Evolutionary conservation across 2,888 invertebrate genomes (phyloP), one percentile per base, ranked within the genome.

Genomic region (Xiphydria camelus): DNA sequence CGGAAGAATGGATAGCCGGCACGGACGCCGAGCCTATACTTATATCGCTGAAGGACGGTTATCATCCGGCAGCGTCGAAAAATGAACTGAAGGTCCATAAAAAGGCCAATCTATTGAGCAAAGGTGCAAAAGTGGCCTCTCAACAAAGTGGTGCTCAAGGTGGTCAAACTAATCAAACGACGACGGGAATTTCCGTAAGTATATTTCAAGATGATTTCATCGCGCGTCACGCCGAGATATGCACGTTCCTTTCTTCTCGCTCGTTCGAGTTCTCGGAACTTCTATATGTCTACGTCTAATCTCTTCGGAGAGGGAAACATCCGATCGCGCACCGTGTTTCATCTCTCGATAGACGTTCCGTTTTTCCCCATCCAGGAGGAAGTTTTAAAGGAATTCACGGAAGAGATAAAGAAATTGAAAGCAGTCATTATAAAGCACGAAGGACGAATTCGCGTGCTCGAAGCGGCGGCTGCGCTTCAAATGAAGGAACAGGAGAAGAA

Each of bases 361-460:
- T 18, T 9, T 34, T 18, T 34, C n/a, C 18, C n/a, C 3, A 7
- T n/a, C 21, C 68, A 85, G 88, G 87, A 87, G 55, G 87, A 88
- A 59, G 85, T 88, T 55, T 78, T 93, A 12, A 90, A 91, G 61
- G 92, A 92, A 70, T 83, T 92, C 60, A 84, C 87, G 26, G 92
- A 94, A 69, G 94, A 94, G 76, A 92, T 94, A 61, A 85, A 93
- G 46, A 93, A 93, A 74, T 78, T 94, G 56, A 94, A 94, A 70
- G 89, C 93, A n/a, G 91, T 94, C 76, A 91, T 94, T 59, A 90
- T 94, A 18, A 94, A 94, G 69, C 94, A 94, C 70, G 94, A 94
- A 78, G 93, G 91, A 61, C 81, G 91, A 40, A 90, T 91, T 72
- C 81, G 89, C 23, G 86, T 88, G 3, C 77, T 91, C 6, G 91